Conservation (phyloP, 2,888 invertebrate species). For the Caenorhabditis sinica region DNA sequence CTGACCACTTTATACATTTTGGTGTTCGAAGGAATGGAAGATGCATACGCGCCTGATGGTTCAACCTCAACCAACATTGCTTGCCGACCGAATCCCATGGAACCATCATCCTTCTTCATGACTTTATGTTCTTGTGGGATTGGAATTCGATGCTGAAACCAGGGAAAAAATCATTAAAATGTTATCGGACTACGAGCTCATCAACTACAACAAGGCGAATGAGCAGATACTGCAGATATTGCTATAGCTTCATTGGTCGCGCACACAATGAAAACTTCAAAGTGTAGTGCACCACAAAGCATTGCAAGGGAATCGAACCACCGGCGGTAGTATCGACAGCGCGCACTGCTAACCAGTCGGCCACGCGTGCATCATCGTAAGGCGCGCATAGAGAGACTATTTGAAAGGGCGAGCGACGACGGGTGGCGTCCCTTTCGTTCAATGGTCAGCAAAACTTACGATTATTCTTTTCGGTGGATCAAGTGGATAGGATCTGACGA, state of each 20-base stretch:
- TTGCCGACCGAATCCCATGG: slow-evolving; percentile 5
- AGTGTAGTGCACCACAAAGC: slow-evolving; percentile 54
- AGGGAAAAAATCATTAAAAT: slow-evolving; percentile 50
- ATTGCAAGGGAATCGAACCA: slow-evolving; percentile 23
- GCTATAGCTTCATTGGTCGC: slow-evolving; percentile 52
- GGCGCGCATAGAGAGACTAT: background rate
- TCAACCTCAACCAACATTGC: slow-evolving; percentile 41
- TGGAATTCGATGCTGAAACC: slow-evolving; percentile 38
- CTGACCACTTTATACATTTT: slow-evolving; percentile 55
- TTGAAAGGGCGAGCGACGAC: slow-evolving; percentile 1
- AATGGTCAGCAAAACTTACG: slow-evolving; percentile 32
- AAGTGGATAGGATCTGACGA: slow-evolving; percentile 41
- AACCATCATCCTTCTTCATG: slow-evolving; percentile 25
- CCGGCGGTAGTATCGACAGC: background rate
- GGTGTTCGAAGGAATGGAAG: background rate
- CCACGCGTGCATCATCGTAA: slow-evolving; percentile 49
- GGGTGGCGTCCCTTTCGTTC: background rate
- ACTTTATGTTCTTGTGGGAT: background rate
- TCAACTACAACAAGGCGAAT: slow-evolving; percentile 54
- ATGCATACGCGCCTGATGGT: slow-evolving; percentile 8
- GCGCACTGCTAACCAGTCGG: slow-evolving; percentile 46
- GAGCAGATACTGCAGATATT: slow-evolving; percentile 70
- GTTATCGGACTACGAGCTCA: slow-evolving; percentile 67
- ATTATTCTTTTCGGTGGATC: slow-evolving; percentile 6
- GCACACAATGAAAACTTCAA: slow-evolving; percentile 55